Conservation (phyloP, 2,888 invertebrate genomes). For the Tyria jacobaeae region DNA sequence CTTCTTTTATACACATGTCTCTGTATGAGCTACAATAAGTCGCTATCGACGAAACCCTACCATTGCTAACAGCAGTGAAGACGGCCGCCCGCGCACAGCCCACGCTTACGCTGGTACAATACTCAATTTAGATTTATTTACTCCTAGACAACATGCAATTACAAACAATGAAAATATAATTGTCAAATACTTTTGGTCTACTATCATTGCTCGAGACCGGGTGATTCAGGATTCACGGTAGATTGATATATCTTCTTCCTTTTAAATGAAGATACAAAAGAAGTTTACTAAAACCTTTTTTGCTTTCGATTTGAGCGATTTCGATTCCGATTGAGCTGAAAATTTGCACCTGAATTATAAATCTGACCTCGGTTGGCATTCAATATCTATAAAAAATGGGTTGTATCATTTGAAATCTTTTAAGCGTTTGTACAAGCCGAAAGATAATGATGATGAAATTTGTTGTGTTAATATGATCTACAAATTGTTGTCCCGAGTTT, state of each 20-base stretch:
- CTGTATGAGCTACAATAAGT: neutral
- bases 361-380: too few species aligned
- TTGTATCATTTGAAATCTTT: too few species aligned
- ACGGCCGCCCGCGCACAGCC: conserved; percentile 64
- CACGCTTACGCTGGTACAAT: conserved; percentile 38
- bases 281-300: too few species aligned
- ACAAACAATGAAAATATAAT: conserved; percentile 26
- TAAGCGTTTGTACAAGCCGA: too few species aligned
- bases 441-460: too few species aligned
- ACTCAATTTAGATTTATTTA: conserved; percentile 49
- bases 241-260: neutral
- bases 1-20: neutral
- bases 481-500: too few species aligned
- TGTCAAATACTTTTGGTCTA: conserved; percentile 9
- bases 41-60: conserved; percentile 10
- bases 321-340: too few species aligned
- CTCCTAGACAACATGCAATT: conserved; percentile 22
- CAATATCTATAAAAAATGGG: too few species aligned
- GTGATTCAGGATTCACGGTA: neutral
- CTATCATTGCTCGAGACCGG: neutral
- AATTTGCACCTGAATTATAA: too few species aligned
- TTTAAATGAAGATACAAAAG: neutral
- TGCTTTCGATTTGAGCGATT: too few species aligned
- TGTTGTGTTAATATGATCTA: too few species aligned
- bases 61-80: conserved; percentile 57